Base-by-base conservation (phyloP, 2,797 vertebrate genomes). In the Artibeus lituratus region DNA sequence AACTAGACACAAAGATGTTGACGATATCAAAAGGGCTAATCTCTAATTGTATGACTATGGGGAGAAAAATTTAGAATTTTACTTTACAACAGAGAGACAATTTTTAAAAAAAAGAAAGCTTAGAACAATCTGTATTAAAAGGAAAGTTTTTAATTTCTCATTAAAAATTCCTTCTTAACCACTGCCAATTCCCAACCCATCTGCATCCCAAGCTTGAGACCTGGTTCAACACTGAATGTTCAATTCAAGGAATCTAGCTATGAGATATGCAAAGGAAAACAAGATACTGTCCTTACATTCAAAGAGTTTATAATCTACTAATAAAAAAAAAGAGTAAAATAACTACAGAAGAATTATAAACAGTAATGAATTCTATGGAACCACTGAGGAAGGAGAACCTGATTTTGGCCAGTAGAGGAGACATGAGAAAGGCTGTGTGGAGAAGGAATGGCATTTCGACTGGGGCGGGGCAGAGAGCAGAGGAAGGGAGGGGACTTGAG, bases 161-260 rank as follows among this genome's bases (percentile, higher is more conserved):
- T 92, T 89, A 89, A 65, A 96, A 76, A 86, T 90, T 81, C 87
- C 59, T 67, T 51, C 42, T 90, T 96, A 57, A 62, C 67, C 62
- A 49, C 37, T 65, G 42, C 35, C 78, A 87, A 91, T 12, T 92
- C 47, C 73, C 86, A 92, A 67, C 55, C 92, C 86, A 89, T 44
- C 49, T 83, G 62, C n/a, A 15, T 86, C 37, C 74, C 91, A 91
- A 88, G 62, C 78, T 15, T 92, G 72, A 93, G 51, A 77, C 53
- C 85, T 67, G 65, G 26, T 89, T 74, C 26, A 44, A 93, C 51
- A 95, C 0, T 87, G 21, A 96, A 82, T 39, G 22, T 83, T 92
- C 81, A 59, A 1, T 32, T 90, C 77, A 86, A 85, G 49, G n/a
- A 86, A 83, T 2, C 14, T 94, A 74, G 59, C n/a, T 94, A 18